A percentile compares a stretch with the other conserved stretches of the same genome.
phyloP scores from a whole-genome alignment of 2,113 vertebrate genomes.

The Natator depressus region DNA sequence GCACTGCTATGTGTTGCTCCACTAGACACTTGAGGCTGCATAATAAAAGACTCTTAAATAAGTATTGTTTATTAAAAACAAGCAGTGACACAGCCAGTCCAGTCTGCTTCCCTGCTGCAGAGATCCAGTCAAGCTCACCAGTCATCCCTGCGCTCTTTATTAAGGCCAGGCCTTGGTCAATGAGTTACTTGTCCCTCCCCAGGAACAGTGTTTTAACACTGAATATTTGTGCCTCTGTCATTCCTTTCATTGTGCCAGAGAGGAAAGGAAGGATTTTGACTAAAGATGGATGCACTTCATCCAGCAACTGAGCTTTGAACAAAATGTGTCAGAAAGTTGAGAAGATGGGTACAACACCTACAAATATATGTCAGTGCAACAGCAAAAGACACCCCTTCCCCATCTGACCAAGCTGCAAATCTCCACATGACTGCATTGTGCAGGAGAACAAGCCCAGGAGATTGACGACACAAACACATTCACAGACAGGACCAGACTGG shows the following conservation, averaged over 20 bases:
- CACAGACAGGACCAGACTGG: neutral
- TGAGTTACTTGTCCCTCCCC: conserved; percentile 37
- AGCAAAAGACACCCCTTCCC: neutral
- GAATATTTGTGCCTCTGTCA: neutral
- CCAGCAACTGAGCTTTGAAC: neutral
- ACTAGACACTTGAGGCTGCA: neutral
- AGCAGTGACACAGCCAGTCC: neutral
- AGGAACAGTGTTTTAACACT: neutral
- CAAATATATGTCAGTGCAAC: neutral
- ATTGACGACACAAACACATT: neutral
- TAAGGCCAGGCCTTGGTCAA: conserved; percentile 51
- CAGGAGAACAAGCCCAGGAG: neutral
- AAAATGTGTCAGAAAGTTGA: neutral
- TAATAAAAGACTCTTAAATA: neutral
- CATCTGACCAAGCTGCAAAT: neutral
- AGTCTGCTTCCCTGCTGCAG: neutral
- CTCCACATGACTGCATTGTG: rapidly evolving
- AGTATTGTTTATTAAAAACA: neutral
- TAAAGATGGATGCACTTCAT: neutral
- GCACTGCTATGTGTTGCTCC: neutral
- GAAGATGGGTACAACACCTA: neutral
- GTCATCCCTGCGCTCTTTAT: conserved; percentile 16
- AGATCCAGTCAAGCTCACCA: conserved; percentile 38
- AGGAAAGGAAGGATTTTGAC: neutral
- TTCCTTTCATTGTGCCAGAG: neutral